Conservation (phyloP, 2,113 vertebrate genomes). For the Microtus richardsoni region DNA sequence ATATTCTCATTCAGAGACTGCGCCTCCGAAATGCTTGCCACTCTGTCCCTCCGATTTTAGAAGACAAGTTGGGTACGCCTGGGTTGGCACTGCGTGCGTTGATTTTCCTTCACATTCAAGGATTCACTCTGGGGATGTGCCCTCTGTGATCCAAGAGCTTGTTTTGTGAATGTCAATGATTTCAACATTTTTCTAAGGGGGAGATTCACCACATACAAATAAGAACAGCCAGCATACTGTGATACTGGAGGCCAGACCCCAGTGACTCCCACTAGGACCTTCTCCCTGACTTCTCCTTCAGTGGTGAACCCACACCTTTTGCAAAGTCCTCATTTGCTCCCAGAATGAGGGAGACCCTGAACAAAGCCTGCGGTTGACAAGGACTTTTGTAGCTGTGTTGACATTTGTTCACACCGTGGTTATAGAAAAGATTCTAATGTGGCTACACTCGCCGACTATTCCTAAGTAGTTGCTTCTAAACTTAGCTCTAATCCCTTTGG, state of each 20-base stretch:
- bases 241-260: not conserved
- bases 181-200: constrained; percentile 19
- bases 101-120: constrained; percentile 13
- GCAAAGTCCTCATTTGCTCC: not conserved
- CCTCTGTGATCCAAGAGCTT: constrained; percentile 18
- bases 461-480: constrained; percentile 34
- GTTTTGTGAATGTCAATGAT: constrained; percentile 62
- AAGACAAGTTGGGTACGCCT: not conserved
- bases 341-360: not conserved
- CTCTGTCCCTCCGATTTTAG: not conserved
- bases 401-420: constrained; percentile 9
- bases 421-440: not conserved
- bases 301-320: not conserved
- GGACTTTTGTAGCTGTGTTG: constrained; percentile 11
- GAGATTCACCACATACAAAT: constrained; percentile 18
- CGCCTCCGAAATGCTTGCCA: not conserved
- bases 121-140: not conserved
- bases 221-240: not conserved
- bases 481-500: constrained; percentile 40
- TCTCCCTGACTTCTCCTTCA: not conserved
- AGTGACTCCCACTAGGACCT: not conserved
- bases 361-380: not conserved
- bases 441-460: constrained; percentile 1
- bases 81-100: not conserved
- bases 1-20: not conserved